Evolutionary conservation across 2,797 vertebrate species (phyloP).

Genomic region (Ceryle rudis): DNA sequence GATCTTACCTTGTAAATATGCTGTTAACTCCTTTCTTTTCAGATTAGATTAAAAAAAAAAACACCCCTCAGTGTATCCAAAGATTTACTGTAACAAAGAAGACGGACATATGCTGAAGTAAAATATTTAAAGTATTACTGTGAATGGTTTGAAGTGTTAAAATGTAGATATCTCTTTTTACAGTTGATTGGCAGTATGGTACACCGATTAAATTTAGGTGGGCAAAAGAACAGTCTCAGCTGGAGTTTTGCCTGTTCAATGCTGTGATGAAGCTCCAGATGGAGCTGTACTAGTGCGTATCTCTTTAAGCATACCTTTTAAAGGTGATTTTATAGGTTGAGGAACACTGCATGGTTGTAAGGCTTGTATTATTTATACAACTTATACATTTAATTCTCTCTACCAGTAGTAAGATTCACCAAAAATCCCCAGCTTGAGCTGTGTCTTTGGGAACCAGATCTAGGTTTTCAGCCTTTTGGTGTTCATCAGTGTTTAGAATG

Average conservation of each 20-base stretch:
- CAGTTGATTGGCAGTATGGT: neutral
- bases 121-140: neutral
- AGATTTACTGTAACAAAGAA: neutral
- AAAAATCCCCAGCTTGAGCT: neutral
- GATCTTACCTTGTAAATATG: neutral
- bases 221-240: neutral
- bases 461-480: neutral
- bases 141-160: neutral
- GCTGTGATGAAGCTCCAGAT: neutral
- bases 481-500: neutral
- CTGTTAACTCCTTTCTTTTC: neutral
- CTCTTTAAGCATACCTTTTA: neutral
- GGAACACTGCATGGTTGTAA: neutral
- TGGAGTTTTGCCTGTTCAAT: neutral
- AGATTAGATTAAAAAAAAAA: neutral
- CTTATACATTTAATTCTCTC: neutral
- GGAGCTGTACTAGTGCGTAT: neutral
- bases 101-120: fast-evolving
- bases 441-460: neutral
- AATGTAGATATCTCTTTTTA: neutral
- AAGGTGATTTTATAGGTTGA: neutral
- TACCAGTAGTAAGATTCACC: neutral
- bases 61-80: neutral
- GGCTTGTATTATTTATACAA: neutral
- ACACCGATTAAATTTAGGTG: neutral